Conservation (phyloP, 2,113 vertebrate species). For the Odocoileus hemionus region DNA sequence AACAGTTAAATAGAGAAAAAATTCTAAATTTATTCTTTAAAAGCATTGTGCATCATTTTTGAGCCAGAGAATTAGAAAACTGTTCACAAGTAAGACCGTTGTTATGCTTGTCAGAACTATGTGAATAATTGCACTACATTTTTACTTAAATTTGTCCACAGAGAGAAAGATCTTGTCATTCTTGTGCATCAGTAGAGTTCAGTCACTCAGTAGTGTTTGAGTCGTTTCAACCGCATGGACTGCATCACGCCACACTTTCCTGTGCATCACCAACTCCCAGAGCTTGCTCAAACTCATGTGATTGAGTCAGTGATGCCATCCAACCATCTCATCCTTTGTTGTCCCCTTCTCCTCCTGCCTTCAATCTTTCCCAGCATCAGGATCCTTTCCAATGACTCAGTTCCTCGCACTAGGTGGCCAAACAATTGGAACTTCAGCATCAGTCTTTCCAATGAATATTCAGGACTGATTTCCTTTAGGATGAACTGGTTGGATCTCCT, state of each 20-base stretch:
- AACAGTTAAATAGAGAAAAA: background rate
- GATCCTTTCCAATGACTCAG: background rate
- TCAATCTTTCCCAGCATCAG: background rate
- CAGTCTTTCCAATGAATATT: background rate
- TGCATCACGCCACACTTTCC: background rate
- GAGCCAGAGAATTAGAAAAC: background rate
- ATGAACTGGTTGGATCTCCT: background rate
- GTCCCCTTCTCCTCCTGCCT: background rate
- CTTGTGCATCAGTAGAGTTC: background rate
- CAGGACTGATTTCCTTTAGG: background rate
- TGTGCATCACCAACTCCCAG: background rate
- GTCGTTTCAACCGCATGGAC: background rate
- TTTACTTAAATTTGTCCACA: conserved; percentile 1
- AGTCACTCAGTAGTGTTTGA: background rate
- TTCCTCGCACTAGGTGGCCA: background rate
- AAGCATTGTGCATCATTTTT: background rate
- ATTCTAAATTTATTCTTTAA: background rate
- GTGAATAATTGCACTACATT: conserved; percentile 21
- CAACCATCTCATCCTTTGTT: background rate
- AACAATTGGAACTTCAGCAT: background rate
- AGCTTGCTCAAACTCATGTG: background rate
- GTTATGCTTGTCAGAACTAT: background rate
- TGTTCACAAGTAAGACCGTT: background rate
- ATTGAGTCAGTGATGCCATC: background rate
- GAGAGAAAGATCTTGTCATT: background rate